Percentiles rank a stretch among this genome's conserved stretches.
phyloP scores from a whole-genome alignment of 2,888 invertebrate species.

The Dryomyza anilis region DNA sequence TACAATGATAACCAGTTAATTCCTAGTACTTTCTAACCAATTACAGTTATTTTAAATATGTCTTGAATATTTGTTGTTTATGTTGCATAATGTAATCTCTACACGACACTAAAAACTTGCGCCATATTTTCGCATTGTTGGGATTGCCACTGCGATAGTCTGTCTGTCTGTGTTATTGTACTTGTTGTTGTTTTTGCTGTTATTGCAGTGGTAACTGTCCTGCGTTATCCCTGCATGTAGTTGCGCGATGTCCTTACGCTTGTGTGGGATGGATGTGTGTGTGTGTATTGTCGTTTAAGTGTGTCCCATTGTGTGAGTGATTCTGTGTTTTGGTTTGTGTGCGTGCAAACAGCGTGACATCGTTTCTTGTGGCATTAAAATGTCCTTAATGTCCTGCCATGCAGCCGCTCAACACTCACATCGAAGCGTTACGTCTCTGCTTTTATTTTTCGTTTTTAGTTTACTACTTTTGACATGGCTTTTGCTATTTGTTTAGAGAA shows the following conservation, averaged over 20 bases:
- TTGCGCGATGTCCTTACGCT: not conserved
- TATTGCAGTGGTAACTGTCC: conserved; percentile 5
- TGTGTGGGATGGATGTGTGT: not conserved
- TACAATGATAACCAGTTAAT: too few species aligned
- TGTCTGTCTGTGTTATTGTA: not conserved
- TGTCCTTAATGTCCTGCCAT: too few species aligned
- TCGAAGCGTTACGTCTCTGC: too few species aligned
- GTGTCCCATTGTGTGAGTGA: not conserved
- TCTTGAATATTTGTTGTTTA: too few species aligned
- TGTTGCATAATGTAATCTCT: too few species aligned
- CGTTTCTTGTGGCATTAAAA: conserved; percentile 22
- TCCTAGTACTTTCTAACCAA: too few species aligned
- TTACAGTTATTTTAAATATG: too few species aligned
- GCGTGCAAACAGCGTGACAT: conserved; percentile 16
- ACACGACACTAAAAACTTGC: conserved; percentile 20
- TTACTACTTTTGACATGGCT: too few species aligned
- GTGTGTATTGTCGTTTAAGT: not conserved
- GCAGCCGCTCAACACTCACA: too few species aligned
- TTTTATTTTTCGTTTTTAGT: too few species aligned
- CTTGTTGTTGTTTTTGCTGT: not conserved
- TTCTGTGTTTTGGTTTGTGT: not conserved
- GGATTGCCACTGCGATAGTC: too few species aligned
- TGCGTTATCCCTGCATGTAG: not conserved
- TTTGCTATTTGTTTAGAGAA: too few species aligned
- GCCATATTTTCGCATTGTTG: conserved; percentile 9